Percentiles rank a stretch among this genome's conserved stretches.
These are phyloP conservation scores for Pseudochirops corinnae DNA, from an alignment of 2,797 vertebrate species.

Conservation along the genomic window DNA sequence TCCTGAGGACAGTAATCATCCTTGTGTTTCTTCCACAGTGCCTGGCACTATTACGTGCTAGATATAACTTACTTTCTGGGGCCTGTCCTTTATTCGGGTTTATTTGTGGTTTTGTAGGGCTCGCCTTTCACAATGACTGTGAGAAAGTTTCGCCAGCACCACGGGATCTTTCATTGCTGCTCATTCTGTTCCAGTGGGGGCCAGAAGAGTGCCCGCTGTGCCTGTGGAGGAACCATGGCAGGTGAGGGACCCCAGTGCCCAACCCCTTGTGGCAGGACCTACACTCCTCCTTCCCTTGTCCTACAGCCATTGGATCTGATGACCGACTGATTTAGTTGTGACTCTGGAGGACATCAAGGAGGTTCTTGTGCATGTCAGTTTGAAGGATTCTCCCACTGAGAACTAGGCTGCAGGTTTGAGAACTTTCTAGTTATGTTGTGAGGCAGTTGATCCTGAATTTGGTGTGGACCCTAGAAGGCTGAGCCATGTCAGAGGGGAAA, in stretches of 20 bases:
- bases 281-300: neutral
- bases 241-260: slow-evolving; percentile 83
- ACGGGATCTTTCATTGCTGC: slow-evolving; percentile 94
- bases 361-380: neutral
- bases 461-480: neutral
- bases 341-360: neutral
- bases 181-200: slow-evolving; percentile 96
- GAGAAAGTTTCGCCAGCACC: slow-evolving; percentile 87
- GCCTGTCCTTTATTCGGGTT: slow-evolving; percentile 56
- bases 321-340: neutral
- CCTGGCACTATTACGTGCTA: neutral
- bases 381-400: neutral
- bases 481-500: neutral
- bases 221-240: slow-evolving; percentile 95
- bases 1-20: neutral
- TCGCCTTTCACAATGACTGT: slow-evolving; percentile 91
- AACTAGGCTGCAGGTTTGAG: neutral
- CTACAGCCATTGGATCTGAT: neutral
- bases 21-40: neutral
- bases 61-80: neutral
- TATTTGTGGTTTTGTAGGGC: slow-evolving; percentile 85
- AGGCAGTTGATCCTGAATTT: neutral
- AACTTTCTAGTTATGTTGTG: slow-evolving; percentile 2
- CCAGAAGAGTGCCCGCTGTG: slow-evolving; percentile 91
- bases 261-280: neutral